phyloP scores from a whole-genome alignment of 2,888 invertebrate genomes.

The Aquatica leii region DNA sequence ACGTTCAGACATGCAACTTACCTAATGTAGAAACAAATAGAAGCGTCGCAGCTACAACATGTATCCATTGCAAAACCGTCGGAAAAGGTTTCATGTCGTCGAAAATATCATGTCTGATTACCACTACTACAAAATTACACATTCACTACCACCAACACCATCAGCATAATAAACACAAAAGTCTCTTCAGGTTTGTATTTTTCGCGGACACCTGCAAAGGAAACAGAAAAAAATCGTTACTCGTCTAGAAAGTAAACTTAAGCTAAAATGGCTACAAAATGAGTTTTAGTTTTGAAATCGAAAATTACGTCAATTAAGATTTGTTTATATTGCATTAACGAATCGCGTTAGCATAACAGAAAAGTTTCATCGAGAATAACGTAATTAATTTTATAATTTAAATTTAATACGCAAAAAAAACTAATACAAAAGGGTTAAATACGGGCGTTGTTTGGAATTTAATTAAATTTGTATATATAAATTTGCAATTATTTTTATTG shows the following conservation, averaged over 20 bases:
- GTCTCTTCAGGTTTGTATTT: background rate
- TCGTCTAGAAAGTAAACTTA: no score
- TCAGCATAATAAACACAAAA: background rate
- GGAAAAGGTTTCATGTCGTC: conserved; percentile 58
- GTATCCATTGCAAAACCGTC: conserved; percentile 56
- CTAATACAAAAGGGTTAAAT: conserved; percentile 15
- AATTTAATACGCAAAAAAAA: no score
- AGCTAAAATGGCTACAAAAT: conserved; percentile 16
- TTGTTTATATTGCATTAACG: conserved; percentile 26
- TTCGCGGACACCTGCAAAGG: conserved; percentile 18
- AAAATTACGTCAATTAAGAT: conserved; percentile 24
- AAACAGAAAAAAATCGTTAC: conserved; percentile 13
- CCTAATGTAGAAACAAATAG: conserved; percentile 54
- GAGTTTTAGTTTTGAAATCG: conserved; percentile 17
- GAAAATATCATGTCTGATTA: conserved; percentile 57
- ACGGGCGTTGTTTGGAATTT: conserved; percentile 6
- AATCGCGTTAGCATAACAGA: conserved; percentile 3
- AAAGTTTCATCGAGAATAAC: conserved; percentile 19
- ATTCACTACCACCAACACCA: conserved; percentile 43
- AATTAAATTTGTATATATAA: no score
- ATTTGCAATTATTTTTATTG: no score
- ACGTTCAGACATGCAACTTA: conserved; percentile 44
- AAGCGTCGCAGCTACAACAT: conserved; percentile 51
- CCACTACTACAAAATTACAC: conserved; percentile 49
- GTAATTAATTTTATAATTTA: no score